Conservation (phyloP, 2,888 invertebrate genomes). For the Drosophila birchii region DNA sequence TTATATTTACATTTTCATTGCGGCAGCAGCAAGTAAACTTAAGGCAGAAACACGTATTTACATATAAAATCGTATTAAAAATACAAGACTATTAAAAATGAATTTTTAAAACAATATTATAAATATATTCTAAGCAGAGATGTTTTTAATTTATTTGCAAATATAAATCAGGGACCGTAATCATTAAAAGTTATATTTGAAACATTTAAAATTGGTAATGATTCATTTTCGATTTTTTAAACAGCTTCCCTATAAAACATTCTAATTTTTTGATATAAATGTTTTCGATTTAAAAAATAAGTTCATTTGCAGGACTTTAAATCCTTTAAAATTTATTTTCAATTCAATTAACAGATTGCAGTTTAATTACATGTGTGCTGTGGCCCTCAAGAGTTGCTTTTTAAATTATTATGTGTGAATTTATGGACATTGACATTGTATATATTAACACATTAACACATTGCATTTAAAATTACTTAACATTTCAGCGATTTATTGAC, state of each 20-base stretch:
- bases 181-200: too few relatives aligned
- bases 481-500: constrained; percentile 13
- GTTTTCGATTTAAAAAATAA: not conserved
- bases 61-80: not conserved
- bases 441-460: constrained; percentile 1
- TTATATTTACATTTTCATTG: constrained; percentile 32
- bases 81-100: too few relatives aligned
- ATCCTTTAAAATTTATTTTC: not conserved
- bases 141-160: too few relatives aligned
- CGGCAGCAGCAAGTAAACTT: not conserved
- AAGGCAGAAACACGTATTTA: not conserved
- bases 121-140: not conserved
- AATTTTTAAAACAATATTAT: not conserved
- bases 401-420: constrained; percentile 10
- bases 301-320: fast-evolving
- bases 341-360: constrained; percentile 4
- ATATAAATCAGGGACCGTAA: not conserved
- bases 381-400: not conserved
- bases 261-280: too few relatives aligned
- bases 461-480: constrained; percentile 6
- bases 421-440: constrained; percentile 11
- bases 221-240: too few relatives aligned
- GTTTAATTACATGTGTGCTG: not conserved
- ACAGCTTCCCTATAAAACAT: too few relatives aligned
- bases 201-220: too few relatives aligned